Conservation (phyloP, 2,888 invertebrate genomes). For the Achlya flavicornis region DNA sequence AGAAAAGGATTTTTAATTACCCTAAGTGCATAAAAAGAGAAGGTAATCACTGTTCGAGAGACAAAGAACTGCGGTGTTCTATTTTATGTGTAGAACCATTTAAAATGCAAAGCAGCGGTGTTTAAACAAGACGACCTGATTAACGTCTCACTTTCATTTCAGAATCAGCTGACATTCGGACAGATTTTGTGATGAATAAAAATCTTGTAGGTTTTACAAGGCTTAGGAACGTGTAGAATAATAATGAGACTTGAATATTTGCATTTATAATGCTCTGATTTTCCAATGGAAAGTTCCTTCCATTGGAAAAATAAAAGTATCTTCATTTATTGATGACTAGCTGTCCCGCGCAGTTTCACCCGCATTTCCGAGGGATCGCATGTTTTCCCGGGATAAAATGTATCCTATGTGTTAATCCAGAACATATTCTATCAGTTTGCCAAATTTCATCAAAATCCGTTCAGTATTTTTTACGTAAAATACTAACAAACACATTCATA, state of each 20-base stretch:
- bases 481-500: too few relatives aligned
- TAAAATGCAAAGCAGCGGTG: background rate
- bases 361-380: too few relatives aligned
- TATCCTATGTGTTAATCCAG: too few relatives aligned
- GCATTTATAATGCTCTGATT: background rate
- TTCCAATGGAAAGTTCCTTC: too few relatives aligned
- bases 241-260: background rate
- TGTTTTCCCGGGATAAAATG: too few relatives aligned
- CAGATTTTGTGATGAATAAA: background rate
- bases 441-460: too few relatives aligned
- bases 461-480: too few relatives aligned
- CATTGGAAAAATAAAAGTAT: too few relatives aligned
- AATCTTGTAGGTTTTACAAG: background rate
- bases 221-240: background rate
- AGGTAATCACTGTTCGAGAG: background rate
- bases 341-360: too few relatives aligned
- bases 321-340: too few relatives aligned
- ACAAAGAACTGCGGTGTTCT: slow-evolving; percentile 1
- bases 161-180: background rate
- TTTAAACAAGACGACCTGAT: slow-evolving; percentile 8
- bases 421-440: too few relatives aligned
- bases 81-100: slow-evolving; percentile 2
- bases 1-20: slow-evolving; percentile 3
- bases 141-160: slow-evolving; percentile 2
- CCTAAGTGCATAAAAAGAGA: slow-evolving; percentile 1